Conservation (phyloP, 1,140 invertebrate species). For the Caenorhabditis briggsae region DNA sequence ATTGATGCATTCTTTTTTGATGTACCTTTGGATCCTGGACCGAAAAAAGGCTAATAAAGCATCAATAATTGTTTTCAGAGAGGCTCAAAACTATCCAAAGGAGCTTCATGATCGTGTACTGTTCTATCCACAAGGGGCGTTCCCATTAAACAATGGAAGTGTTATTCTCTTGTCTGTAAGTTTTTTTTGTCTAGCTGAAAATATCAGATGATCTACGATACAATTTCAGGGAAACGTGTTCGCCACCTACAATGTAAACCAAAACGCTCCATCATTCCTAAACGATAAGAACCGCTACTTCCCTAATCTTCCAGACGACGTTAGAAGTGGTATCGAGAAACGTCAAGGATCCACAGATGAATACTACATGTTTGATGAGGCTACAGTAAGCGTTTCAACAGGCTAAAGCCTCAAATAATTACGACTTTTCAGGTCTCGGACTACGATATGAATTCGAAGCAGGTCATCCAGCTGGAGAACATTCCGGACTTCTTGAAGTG, state of each 20-base stretch:
- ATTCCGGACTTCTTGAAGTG: slow-evolving; percentile 47
- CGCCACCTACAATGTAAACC: slow-evolving; percentile 51
- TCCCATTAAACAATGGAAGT: slow-evolving; percentile 62
- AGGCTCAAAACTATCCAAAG: slow-evolving; percentile 56
- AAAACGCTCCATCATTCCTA: slow-evolving; percentile 28
- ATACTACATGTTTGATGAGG: slow-evolving; percentile 58
- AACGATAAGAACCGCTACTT: slow-evolving; percentile 59
- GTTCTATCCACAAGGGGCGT: slow-evolving; percentile 62
- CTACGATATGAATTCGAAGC: slow-evolving; percentile 53
- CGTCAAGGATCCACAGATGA: neutral
- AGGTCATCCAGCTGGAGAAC: slow-evolving; percentile 23
- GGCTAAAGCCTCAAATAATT: too few relatives aligned
- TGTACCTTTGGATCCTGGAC: too few relatives aligned
- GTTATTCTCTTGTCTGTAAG: slow-evolving; percentile 61
- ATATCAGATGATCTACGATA: neutral
- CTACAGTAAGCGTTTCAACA: neutral
- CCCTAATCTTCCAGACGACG: slow-evolving; percentile 58
- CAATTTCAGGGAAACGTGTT: slow-evolving; percentile 51
- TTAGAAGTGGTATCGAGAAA: slow-evolving; percentile 48
- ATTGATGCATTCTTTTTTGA: too few relatives aligned
- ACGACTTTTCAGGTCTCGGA: slow-evolving; percentile 4
- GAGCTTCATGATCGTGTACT: slow-evolving; percentile 64
- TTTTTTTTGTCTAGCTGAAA: neutral
- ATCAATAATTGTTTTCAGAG: slow-evolving; percentile 28
- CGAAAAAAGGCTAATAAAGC: too few relatives aligned